Evolutionary conservation across 1,140 invertebrate genomes (phyloP).

Genomic region (Drosophila kanapiae): DNA sequence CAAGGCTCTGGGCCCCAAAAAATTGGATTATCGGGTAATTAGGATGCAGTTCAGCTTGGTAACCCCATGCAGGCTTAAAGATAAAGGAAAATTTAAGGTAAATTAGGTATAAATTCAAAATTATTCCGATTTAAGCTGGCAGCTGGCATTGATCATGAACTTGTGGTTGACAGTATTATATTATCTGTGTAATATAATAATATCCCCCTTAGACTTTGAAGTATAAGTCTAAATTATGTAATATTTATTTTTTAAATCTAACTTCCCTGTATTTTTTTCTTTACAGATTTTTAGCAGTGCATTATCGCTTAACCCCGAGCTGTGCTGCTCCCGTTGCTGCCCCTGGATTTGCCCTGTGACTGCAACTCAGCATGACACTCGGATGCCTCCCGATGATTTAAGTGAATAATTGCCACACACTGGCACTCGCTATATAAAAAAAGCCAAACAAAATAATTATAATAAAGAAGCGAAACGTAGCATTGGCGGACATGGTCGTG

Average conservation of each 20-base stretch:
- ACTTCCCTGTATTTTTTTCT: too few relatives aligned
- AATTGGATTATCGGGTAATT: not conserved
- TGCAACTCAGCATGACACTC: slow-evolving; percentile 81
- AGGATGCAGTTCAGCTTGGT: not conserved
- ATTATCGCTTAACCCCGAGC: slow-evolving; percentile 43
- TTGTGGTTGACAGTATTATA: too few relatives aligned
- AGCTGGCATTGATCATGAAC: too few relatives aligned
- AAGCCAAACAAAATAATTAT: slow-evolving; percentile 47
- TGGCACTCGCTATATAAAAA: slow-evolving; percentile 32
- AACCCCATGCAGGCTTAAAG: too few relatives aligned
- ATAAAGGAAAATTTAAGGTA: too few relatives aligned
- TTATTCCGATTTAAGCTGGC: not conserved
- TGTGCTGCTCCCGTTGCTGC: slow-evolving; percentile 59
- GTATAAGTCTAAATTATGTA: not conserved
- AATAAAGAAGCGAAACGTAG: slow-evolving; percentile 50
- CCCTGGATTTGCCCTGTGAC: slow-evolving; percentile 48
- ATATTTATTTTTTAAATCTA: not conserved
- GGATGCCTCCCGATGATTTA: slow-evolving; percentile 71
- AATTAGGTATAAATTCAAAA: not conserved
- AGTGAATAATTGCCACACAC: slow-evolving; percentile 79
- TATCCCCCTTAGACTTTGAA: not conserved
- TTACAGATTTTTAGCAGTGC: not conserved
- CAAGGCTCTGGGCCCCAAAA: slow-evolving; percentile 1
- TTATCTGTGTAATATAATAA: too few relatives aligned
- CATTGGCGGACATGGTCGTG: slow-evolving; percentile 13